These are phyloP conservation scores for Notarius lentiginosus DNA, from an alignment of 2,113 vertebrate genomes.

Conservation along the genomic window DNA sequence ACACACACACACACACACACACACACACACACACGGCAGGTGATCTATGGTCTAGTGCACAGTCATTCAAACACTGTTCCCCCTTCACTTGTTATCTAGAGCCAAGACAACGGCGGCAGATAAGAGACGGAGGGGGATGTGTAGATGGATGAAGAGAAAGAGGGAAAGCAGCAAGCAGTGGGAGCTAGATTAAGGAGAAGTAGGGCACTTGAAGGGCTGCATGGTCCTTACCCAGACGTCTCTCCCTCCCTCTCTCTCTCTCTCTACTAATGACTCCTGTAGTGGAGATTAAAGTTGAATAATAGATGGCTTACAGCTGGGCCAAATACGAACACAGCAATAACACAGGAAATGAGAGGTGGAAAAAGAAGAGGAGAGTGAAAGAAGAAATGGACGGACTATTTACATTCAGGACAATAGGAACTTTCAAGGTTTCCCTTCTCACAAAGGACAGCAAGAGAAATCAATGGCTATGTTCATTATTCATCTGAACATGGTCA, in stretches of 20 bases:
- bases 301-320: conserved; percentile 44
- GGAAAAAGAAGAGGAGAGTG: not conserved
- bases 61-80: not conserved
- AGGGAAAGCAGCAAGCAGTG: not conserved
- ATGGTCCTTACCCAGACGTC: not conserved
- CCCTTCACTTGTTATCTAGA: conserved; percentile 13
- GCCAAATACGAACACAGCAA: conserved; percentile 47
- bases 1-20: conserved; percentile 14
- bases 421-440: not conserved
- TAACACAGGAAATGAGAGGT: conserved; percentile 34
- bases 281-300: conserved; percentile 47
- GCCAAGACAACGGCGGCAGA: conserved; percentile 13
- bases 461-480: not conserved
- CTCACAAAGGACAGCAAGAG: not conserved
- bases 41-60: not conserved
- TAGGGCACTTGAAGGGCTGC: conserved; percentile 17
- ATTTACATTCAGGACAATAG: not conserved
- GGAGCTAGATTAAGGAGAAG: conserved; percentile 23
- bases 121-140: not conserved
- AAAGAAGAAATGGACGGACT: not conserved
- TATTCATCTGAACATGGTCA: not conserved
- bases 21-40: conserved; percentile 9
- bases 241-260: not conserved
- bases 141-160: conserved; percentile 12
- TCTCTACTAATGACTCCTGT: conserved; percentile 43